A percentile compares a stretch with the other conserved stretches of the same genome.
These are phyloP conservation scores for Genyomyrus donnyi DNA, from an alignment of 2,113 vertebrate species.

Conservation along the genomic window DNA sequence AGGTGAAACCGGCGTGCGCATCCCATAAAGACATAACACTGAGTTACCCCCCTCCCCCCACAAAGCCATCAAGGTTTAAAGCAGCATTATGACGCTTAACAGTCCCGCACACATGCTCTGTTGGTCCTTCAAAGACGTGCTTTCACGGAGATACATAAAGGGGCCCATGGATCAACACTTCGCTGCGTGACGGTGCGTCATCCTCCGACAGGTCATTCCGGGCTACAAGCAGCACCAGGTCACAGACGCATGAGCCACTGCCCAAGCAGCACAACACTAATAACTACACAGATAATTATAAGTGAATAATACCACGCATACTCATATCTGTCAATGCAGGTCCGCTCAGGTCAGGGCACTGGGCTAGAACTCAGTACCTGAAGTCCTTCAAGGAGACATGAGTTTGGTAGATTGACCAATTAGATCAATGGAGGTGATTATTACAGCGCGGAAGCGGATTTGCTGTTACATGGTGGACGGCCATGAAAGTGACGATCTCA, in stretches of 20 bases:
- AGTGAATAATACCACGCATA: neutral
- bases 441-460: neutral
- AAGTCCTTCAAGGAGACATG: neutral
- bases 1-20: neutral
- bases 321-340: neutral
- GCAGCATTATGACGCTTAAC: neutral
- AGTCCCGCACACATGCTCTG: neutral
- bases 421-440: neutral
- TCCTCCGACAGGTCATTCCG: neutral
- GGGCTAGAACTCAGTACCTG: neutral
- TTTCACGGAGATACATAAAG: neutral
- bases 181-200: neutral
- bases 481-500: neutral
- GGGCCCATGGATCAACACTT: neutral
- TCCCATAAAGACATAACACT: neutral
- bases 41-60: neutral
- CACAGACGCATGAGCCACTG: neutral
- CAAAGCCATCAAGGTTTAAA: neutral
- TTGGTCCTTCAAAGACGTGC: neutral
- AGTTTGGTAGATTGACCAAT: neutral
- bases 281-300: neutral
- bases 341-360: neutral
- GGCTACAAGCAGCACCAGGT: neutral
- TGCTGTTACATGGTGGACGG: neutral
- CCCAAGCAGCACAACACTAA: neutral